These are phyloP conservation scores for Pitangus sulphuratus DNA, from an alignment of 2,797 vertebrate species.

Conservation along the genomic window DNA sequence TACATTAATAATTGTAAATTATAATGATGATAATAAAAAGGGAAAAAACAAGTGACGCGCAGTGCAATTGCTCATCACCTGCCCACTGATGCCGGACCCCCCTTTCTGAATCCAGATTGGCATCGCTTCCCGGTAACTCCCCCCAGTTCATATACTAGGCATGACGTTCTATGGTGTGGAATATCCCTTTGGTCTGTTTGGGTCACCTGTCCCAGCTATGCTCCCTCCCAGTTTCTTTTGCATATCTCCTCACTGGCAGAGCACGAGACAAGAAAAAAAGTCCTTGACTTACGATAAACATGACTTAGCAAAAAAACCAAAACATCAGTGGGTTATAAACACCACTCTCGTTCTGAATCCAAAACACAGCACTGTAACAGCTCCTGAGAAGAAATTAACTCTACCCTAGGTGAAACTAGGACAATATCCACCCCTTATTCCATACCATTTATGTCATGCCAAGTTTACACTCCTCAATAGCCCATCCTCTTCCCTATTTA, in stretches of 20 bases:
- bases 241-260: not conserved
- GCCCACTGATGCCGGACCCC: no score
- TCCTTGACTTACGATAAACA: not conserved
- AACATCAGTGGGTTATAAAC: not conserved
- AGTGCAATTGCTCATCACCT: not conserved
- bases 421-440: not conserved
- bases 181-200: not conserved
- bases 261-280: not conserved
- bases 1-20: not conserved
- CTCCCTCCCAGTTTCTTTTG: not conserved
- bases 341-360: not conserved
- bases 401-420: not conserved
- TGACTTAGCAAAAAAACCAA: not conserved
- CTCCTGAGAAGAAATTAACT: not conserved
- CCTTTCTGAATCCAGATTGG: not conserved
- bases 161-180: not conserved
- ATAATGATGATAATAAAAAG: not conserved
- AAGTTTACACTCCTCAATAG: not conserved
- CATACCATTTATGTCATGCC: not conserved
- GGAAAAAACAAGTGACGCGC: not conserved
- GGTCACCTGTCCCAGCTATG: not conserved
- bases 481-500: not conserved
- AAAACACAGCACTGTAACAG: not conserved
- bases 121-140: not conserved
- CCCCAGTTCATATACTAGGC: not conserved